Conservation (phyloP, 1,140 invertebrate species). For the Drosophila sulfurigaster region DNA sequence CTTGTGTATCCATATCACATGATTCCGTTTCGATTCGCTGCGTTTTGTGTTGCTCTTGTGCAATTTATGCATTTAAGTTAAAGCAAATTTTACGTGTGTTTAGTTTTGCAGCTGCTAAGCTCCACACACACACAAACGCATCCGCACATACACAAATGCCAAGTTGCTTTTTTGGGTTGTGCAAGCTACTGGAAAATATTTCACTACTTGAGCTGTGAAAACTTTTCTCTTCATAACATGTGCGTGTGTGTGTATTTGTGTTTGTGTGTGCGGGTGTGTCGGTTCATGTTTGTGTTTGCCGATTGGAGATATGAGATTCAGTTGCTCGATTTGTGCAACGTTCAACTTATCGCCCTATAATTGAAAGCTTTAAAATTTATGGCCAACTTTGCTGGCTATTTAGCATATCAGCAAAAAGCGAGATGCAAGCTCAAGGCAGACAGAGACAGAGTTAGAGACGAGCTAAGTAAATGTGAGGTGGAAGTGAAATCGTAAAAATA, state of each 20-base stretch:
- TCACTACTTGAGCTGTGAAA: conserved; percentile 38
- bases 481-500: conserved; percentile 29
- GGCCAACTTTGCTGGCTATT: conserved; percentile 61
- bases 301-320: conserved; percentile 31
- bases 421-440: no score
- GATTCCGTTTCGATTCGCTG: conserved; percentile 44
- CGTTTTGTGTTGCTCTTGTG: conserved; percentile 46
- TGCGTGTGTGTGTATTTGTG: conserved; percentile 2
- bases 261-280: not conserved
- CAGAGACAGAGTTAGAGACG: no score
- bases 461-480: not conserved
- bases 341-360: conserved; percentile 71
- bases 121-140: conserved; percentile 15
- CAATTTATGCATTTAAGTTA: conserved; percentile 74
- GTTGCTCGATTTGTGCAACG: conserved; percentile 53
- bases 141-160: not conserved
- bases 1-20: conserved; percentile 16
- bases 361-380: conserved; percentile 79
- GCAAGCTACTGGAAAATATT: conserved; percentile 65
- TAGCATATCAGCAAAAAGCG: conserved; percentile 29
- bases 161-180: conserved; percentile 40
- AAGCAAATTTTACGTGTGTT: conserved; percentile 56
- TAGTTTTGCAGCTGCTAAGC: conserved; percentile 51
- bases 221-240: conserved; percentile 31
- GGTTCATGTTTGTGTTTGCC: conserved; percentile 24